These are phyloP conservation scores for Xerus inauris DNA, from an alignment of 2,113 vertebrate genomes.

Conservation along the genomic window DNA sequence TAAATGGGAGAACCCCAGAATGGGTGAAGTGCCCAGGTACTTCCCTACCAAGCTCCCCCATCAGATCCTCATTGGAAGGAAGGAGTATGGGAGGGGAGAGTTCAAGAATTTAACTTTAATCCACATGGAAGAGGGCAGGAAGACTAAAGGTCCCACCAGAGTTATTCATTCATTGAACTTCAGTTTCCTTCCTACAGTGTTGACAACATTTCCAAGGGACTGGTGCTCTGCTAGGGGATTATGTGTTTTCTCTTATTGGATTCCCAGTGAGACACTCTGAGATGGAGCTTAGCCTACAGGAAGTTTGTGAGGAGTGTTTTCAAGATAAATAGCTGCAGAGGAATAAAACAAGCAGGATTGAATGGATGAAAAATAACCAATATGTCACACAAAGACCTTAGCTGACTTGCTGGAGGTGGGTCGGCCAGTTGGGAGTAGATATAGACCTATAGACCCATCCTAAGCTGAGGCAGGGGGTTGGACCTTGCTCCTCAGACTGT, in stretches of 20 bases:
- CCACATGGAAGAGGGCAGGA: not conserved
- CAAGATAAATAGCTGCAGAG: not conserved
- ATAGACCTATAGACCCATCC: not conserved
- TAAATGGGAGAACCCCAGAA: not conserved
- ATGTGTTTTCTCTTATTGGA: not conserved
- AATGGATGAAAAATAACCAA: not conserved
- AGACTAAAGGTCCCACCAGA: not conserved
- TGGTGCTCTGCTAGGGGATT: not conserved
- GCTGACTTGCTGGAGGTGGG: not conserved
- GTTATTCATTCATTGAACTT: not conserved
- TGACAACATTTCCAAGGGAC: not conserved
- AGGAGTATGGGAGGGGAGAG: not conserved
- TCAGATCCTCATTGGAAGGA: not conserved
- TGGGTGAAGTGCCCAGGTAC: not conserved
- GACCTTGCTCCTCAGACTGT: not conserved
- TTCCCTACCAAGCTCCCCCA: too few relatives aligned
- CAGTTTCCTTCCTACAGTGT: not conserved
- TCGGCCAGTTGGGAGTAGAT: accelerated
- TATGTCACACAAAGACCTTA: not conserved
- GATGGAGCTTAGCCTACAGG: not conserved
- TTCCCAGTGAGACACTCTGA: not conserved
- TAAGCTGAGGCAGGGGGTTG: not conserved
- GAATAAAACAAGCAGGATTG: not conserved
- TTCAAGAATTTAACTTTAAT: not conserved
- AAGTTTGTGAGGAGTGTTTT: not conserved